Base-by-base conservation (phyloP, 2,113 vertebrate genomes). In the Rhabdomys dilectus region DNA sequence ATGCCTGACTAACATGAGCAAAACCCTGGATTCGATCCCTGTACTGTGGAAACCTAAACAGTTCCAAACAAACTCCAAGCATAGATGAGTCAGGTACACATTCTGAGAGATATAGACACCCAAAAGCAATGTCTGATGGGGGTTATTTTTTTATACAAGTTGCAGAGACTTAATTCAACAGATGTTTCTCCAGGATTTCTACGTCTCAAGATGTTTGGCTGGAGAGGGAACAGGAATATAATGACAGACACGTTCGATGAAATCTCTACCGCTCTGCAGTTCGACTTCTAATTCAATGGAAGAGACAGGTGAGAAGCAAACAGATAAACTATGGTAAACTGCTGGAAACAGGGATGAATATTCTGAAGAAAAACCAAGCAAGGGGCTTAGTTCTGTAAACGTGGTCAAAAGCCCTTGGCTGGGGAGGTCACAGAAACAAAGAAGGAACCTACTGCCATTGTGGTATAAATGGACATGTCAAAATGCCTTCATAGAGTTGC, bases 131-230 rank as follows among this genome's bases (percentile, higher is more conserved):
- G 39, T 82, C 72, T 89, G 66, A 70, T 72, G 13, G 36, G 51
- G 85, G 2, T n/a, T 64, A 78, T 81, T 91, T 64, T 64, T 64
- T 64, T 8, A 36, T 34, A 73, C 4, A 84, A 53, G 17, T 58
- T 73, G 78, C 53, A 89, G 56, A 97, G n/a, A 62, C 34, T 77
- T 82, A 64, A 89, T 78, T 96, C 48, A 87, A 75, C 13, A 84
- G 77, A 75, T 90, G 21, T 92, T 91, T 84, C 68, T 75, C 64
- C 66, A 89, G 64, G 36, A 9, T 22, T 80, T 95, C 51, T 92
- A 34, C 15, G 26, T 78, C 48, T 75, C 72, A 94, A 51, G 19
- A 56, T 62, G 75, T 96, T 96, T 89, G 24, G 39, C 31, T 56
- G 84, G 17, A 12, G 15, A 45, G 3, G 1, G 26, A n/a, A 7